A percentile compares a stretch with the other conserved stretches of the same genome.
Evolutionary conservation across 2,888 invertebrate genomes (phyloP).

Genomic region (Parthenolecanium corni): DNA sequence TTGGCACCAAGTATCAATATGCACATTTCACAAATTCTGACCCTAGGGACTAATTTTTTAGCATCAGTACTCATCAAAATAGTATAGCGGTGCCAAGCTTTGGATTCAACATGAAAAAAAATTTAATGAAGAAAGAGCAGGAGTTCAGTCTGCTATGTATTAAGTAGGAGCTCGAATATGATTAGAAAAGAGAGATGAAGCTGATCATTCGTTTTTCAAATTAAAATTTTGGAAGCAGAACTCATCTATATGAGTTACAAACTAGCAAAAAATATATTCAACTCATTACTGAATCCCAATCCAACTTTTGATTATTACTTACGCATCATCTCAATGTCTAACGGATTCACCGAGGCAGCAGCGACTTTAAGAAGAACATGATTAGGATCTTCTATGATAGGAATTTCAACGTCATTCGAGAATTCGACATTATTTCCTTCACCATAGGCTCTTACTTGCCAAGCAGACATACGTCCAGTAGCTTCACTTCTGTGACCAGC

Average conservation of each 20-base stretch:
- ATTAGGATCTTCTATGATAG: constrained; percentile 54
- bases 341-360: constrained; percentile 82
- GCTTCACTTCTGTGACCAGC: constrained; percentile 48
- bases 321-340: constrained; percentile 49
- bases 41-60: background rate
- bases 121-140: too few relatives aligned
- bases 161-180: too few relatives aligned
- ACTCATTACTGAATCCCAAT: background rate
- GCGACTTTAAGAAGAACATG: constrained; percentile 71
- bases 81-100: background rate
- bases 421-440: constrained; percentile 43
- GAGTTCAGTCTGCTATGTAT: too few relatives aligned
- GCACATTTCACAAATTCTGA: too few relatives aligned
- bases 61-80: background rate
- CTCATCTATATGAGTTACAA: too few relatives aligned
- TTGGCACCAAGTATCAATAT: too few relatives aligned
- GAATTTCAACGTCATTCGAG: constrained; percentile 51
- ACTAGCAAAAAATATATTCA: too few relatives aligned
- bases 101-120: background rate
- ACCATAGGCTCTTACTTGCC: constrained; percentile 74
- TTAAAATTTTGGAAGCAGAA: too few relatives aligned
- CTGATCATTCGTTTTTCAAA: too few relatives aligned
- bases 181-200: too few relatives aligned
- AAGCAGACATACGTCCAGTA: constrained; percentile 62
- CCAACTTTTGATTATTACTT: background rate